These are phyloP conservation scores for Anthopleura xanthogrammica DNA, from an alignment of 92 coral and sea anemone species.

Conservation along the genomic window DNA sequence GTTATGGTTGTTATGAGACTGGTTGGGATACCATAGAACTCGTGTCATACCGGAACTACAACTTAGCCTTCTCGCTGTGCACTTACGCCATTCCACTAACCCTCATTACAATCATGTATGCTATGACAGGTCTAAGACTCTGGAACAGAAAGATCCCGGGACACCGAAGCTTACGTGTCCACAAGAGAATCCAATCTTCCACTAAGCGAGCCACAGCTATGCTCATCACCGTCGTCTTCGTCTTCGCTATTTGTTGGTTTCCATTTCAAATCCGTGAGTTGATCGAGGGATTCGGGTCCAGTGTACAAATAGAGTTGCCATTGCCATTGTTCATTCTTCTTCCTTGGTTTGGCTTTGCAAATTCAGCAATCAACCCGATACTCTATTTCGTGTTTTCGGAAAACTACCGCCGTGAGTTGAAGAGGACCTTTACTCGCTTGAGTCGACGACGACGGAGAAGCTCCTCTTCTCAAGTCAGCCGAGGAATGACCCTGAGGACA, in stretches of 20 bases:
- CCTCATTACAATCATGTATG: slow-evolving; percentile 40
- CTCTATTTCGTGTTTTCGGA: slow-evolving; percentile 71
- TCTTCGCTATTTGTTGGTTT: slow-evolving; percentile 66
- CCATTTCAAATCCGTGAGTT: slow-evolving; percentile 55
- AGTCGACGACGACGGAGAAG: slow-evolving; percentile 23
- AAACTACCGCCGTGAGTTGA: slow-evolving; percentile 70
- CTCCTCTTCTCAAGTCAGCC: slow-evolving; percentile 27
- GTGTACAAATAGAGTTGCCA: slow-evolving; percentile 18
- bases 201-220: slow-evolving; percentile 65
- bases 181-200: slow-evolving; percentile 46
- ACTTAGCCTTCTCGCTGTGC: slow-evolving; percentile 10
- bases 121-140: slow-evolving; percentile 54
- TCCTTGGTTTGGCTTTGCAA: slow-evolving; percentile 68
- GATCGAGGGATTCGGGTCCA: background rate
- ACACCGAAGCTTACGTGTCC: slow-evolving; percentile 40
- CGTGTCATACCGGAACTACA: slow-evolving; percentile 15
- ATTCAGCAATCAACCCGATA: slow-evolving; percentile 71
- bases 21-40: slow-evolving; percentile 17
- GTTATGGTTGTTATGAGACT: slow-evolving; percentile 15
- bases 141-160: slow-evolving; percentile 71
- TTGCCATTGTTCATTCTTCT: slow-evolving; percentile 18
- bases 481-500: slow-evolving; percentile 36
- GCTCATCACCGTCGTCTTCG: slow-evolving; percentile 64
- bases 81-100: slow-evolving; percentile 50
- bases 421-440: slow-evolving; percentile 36